Evolutionary conservation across 2,113 vertebrate genomes (phyloP).

Genomic region (Phalacrocorax aristotelis): DNA sequence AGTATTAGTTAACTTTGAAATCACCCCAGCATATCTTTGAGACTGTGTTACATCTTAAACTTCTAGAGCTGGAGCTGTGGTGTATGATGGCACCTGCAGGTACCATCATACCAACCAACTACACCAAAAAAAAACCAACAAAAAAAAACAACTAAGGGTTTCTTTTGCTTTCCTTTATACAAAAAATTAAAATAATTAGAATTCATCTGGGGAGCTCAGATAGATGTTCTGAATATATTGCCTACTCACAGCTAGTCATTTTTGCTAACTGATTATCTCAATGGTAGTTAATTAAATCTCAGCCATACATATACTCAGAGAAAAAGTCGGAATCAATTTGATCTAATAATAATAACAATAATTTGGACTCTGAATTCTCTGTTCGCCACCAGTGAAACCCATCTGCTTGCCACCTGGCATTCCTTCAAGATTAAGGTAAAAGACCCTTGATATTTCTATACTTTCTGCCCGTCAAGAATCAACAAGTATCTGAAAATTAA

Average conservation of each 20-base stretch:
- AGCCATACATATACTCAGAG: background rate
- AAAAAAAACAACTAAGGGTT: background rate
- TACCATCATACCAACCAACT: no score
- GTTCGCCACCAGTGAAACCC: background rate
- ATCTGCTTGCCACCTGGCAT: background rate
- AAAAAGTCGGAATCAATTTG: background rate
- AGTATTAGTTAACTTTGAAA: background rate
- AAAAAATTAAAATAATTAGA: background rate
- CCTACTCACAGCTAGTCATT: background rate
- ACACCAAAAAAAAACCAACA: background rate
- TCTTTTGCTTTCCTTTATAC: background rate
- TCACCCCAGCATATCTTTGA: background rate
- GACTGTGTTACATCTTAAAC: background rate
- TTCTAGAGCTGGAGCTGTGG: background rate
- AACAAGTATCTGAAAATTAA: background rate
- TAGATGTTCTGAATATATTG: background rate
- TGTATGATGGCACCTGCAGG: background rate
- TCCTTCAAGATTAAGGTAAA: background rate
- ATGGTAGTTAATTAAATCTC: background rate
- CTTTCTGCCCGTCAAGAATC: background rate
- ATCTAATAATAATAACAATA: background rate
- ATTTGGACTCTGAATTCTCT: background rate
- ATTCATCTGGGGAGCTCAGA: background rate
- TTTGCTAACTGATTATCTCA: background rate
- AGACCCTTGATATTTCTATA: background rate